phyloP scores from a whole-genome alignment of 2,888 invertebrate species.

The Pherbina coryleti region DNA sequence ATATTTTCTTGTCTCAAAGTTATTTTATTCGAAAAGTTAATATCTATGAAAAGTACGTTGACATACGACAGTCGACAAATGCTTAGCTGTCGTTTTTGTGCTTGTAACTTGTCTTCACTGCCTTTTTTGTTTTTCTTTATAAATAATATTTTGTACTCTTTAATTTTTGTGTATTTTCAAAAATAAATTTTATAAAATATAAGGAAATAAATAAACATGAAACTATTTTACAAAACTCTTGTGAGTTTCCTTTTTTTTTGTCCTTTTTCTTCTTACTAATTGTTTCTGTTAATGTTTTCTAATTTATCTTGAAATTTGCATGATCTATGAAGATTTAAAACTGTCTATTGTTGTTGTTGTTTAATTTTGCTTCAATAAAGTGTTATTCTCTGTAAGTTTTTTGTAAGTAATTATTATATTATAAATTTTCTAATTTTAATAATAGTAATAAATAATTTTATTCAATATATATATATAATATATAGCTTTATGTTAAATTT shows the following conservation, averaged over 20 bases:
- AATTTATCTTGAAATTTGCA: neutral
- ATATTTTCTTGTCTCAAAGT: too few species aligned
- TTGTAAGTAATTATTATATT: constrained; percentile 41
- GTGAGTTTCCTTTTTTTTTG: constrained; percentile 52
- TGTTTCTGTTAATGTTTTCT: neutral
- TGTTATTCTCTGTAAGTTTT: constrained; percentile 34
- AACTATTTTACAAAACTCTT: neutral
- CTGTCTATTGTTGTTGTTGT: neutral
- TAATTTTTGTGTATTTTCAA: neutral
- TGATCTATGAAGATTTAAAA: neutral
- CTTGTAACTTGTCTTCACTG: neutral
- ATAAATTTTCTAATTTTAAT: constrained; percentile 28
- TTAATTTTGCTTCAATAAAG: neutral
- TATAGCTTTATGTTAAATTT: neutral
- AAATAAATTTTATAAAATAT: neutral
- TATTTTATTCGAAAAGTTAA: too few species aligned
- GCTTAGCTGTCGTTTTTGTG: neutral
- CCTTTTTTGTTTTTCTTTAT: neutral
- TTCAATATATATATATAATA: constrained; percentile 16
- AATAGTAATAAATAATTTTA: constrained; percentile 31
- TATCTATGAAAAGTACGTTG: neutral
- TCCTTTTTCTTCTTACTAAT: constrained; percentile 14
- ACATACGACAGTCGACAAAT: neutral
- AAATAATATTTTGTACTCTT: constrained; percentile 9
- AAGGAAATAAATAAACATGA: neutral